phyloP scores from a whole-genome alignment of 2,888 invertebrate genomes.

The Acleris cristana region DNA sequence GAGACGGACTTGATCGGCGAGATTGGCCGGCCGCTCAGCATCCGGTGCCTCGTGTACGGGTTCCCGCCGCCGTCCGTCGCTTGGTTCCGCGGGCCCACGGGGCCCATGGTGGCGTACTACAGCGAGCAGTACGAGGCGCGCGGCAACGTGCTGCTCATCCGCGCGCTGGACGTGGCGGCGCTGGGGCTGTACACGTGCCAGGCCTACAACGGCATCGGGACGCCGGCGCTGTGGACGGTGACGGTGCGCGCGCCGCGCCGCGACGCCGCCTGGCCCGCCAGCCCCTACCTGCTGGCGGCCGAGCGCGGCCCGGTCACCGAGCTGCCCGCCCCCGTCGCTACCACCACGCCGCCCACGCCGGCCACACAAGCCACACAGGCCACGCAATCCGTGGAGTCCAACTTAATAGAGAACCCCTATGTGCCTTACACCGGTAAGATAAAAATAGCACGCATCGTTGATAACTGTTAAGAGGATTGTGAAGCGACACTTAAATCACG shows the following conservation, averaged over 20 bases:
- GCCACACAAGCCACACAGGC: too few relatives aligned
- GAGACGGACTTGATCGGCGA: conserved; percentile 87
- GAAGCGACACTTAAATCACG: too few relatives aligned
- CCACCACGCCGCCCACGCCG: conserved; percentile 41
- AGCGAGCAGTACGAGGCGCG: conserved; percentile 88
- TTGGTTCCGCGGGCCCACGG: conserved; percentile 92
- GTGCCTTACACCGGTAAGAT: conserved; percentile 70
- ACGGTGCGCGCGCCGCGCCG: conserved; percentile 89
- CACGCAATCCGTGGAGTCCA: too few relatives aligned
- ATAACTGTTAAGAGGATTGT: too few relatives aligned
- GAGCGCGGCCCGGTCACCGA: neutral
- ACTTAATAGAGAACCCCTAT: conserved; percentile 43
- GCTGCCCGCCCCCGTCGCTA: conserved; percentile 40
- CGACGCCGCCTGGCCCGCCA: conserved; percentile 73
- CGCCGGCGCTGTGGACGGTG: conserved; percentile 90
- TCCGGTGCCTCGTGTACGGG: conserved; percentile 93
- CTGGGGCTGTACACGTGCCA: conserved; percentile 95
- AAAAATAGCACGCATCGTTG: conserved; percentile 26
- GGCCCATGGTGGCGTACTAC: conserved; percentile 88
- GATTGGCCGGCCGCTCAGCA: conserved; percentile 86
- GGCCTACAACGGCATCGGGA: conserved; percentile 92
- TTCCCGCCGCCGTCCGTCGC: conserved; percentile 90
- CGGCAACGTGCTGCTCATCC: conserved; percentile 90
- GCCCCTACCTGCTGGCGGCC: conserved; percentile 52
- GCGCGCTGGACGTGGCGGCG: conserved; percentile 87